Evolutionary conservation across 2,797 vertebrate genomes (phyloP).

Genomic region (Nyctibius grandis): DNA sequence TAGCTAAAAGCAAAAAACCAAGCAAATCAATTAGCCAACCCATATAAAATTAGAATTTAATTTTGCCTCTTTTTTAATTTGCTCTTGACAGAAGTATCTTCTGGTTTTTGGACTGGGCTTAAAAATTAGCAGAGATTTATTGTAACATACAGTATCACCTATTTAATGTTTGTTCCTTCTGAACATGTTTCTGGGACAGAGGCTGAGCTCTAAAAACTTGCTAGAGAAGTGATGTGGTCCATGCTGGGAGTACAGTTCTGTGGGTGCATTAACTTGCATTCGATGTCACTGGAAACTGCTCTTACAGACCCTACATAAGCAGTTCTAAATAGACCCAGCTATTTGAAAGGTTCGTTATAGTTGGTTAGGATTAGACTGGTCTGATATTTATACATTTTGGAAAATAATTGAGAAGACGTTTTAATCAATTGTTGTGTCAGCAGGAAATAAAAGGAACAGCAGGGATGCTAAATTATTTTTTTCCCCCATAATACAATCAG

Average conservation of each 20-base stretch:
- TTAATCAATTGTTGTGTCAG: slow-evolving; percentile 21
- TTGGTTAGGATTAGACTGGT: background rate
- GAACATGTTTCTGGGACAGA: background rate
- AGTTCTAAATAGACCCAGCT: background rate
- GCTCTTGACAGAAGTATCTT: background rate
- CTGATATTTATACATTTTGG: slow-evolving; percentile 24
- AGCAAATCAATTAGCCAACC: background rate
- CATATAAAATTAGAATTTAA: background rate
- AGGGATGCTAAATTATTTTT: background rate
- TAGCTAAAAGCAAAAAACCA: background rate
- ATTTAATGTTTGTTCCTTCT: background rate
- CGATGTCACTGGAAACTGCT: background rate
- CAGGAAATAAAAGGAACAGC: slow-evolving; percentile 46
- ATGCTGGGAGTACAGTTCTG: background rate
- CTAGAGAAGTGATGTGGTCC: background rate
- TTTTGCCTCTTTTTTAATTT: background rate
- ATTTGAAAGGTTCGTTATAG: background rate
- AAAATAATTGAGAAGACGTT: slow-evolving; percentile 33
- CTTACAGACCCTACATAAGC: background rate
- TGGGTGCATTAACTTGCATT: background rate
- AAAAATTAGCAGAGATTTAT: background rate
- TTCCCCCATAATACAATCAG: background rate
- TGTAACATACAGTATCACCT: background rate
- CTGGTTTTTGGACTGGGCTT: background rate
- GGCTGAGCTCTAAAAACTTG: background rate